Evolutionary conservation across 2,113 vertebrate genomes (phyloP).

Genomic region (Chroicocephalus ridibundus): DNA sequence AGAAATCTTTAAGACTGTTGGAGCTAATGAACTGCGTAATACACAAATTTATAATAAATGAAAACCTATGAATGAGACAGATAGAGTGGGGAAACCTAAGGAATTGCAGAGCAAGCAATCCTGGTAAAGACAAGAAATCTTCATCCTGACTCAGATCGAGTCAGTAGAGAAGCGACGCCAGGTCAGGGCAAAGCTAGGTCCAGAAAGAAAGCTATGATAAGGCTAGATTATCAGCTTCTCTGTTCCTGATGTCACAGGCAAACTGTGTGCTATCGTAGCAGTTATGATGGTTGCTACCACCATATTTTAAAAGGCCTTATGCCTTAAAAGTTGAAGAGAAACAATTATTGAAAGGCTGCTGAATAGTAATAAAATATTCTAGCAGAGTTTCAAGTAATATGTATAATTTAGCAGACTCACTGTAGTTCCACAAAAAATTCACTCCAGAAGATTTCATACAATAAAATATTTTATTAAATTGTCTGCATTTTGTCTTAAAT

Average conservation of each 20-base stretch:
- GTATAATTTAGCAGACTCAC: background rate
- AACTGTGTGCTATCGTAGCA: background rate
- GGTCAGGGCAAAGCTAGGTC: background rate
- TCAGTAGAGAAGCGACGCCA: background rate
- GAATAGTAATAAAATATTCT: background rate
- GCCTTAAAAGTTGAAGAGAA: background rate
- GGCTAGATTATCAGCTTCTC: background rate
- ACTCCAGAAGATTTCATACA: background rate
- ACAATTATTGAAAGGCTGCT: background rate
- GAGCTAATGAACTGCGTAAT: background rate
- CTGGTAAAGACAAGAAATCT: background rate
- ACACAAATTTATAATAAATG: background rate
- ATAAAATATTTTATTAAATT: background rate
- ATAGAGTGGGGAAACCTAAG: background rate
- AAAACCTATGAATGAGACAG: background rate
- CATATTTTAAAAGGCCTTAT: background rate
- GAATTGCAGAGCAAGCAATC: background rate
- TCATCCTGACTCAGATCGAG: background rate
- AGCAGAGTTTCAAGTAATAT: background rate
- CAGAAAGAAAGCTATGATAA: background rate
- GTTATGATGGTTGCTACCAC: background rate
- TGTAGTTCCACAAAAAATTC: background rate
- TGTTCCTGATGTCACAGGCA: background rate
- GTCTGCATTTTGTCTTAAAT: background rate
- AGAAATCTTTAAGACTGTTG: background rate